Base-by-base conservation (phyloP, 2,888 invertebrate species). In the Tupiocoris notatus region DNA sequence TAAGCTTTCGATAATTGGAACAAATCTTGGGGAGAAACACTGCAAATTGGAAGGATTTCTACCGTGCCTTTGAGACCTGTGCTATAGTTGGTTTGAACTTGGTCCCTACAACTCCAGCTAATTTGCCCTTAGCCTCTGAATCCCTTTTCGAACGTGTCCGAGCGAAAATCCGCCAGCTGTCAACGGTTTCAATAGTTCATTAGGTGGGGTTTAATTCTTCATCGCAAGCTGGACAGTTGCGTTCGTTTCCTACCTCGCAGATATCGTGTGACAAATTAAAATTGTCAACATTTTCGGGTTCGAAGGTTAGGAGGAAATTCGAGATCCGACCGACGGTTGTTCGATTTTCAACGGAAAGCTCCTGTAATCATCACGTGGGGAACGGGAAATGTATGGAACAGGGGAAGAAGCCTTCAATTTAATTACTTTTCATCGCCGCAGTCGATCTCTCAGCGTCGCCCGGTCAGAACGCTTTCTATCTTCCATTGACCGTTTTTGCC, bases 191-290 rank as follows among this genome's bases (percentile, higher is more conserved):
- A 67, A 67, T 67, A 67, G 67, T 67, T 67, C 67, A 67, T 67
- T 67, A 67, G 67, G 6, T 21, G 67, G 18, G 39, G 65, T 39
- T 65, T 65, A 39, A 65, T 39, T 65, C 65, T 65, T 39, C 65
- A 17, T 24, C 17, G 64, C 64, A 24, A 16, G 23, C 12, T n/a
- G 20, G 56, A 16, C 57, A 17, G 57, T 67, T 56, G 25, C 65
- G 22, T 16, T 24, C 39, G 7, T 1, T 1, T 3, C 23, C 2
- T 9, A 22, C 54, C 22, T 67, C n/a, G 39, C 57, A 23, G 54
- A 67, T 67, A 67, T 67, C 67, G 54, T 54, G 54, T 67, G 67
- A 67, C 67, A 67, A 67, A 67, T 67, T 67, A 67, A 67, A 67
- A 67, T 57, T 56, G 16, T 12, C 3, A 39, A 39, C 39, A 39